phyloP scores from a whole-genome alignment of 1,140 invertebrate genomes.

The Rhynchophorus ferrugineus region DNA sequence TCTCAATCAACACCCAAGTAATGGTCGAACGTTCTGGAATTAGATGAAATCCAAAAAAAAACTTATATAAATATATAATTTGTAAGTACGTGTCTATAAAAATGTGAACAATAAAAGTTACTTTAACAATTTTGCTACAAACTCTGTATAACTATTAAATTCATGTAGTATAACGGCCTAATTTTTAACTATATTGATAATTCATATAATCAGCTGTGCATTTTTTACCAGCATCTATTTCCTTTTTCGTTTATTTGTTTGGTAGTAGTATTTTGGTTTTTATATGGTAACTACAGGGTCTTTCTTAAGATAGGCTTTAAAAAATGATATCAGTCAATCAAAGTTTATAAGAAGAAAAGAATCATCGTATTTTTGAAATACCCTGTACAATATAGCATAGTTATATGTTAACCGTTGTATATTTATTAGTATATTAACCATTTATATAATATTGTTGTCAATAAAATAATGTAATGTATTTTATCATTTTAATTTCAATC shows the following conservation, averaged over 20 bases:
- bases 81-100: slow-evolving; percentile 12
- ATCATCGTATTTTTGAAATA: neutral
- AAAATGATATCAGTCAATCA: neutral
- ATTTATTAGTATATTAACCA: neutral
- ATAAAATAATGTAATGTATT: neutral
- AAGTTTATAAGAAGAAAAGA: neutral
- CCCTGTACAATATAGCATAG: neutral
- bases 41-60: neutral
- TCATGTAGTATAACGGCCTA: slow-evolving; percentile 18
- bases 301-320: neutral
- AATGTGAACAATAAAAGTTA: slow-evolving; percentile 17
- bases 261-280: neutral
- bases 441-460: neutral
- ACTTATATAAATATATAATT: neutral
- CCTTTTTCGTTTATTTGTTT: neutral
- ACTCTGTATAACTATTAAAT: slow-evolving; percentile 11
- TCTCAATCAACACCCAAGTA: too few relatives aligned
- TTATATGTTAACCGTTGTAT: neutral
- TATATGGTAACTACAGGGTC: neutral
- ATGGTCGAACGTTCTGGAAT: too few relatives aligned
- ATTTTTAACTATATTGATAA: slow-evolving; percentile 2
- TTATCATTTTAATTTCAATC: too few relatives aligned
- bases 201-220: neutral
- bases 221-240: neutral
- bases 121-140: slow-evolving; percentile 6